Base-by-base conservation (phyloP, 2,113 vertebrate genomes). In the Illadopsis cleaveri region DNA sequence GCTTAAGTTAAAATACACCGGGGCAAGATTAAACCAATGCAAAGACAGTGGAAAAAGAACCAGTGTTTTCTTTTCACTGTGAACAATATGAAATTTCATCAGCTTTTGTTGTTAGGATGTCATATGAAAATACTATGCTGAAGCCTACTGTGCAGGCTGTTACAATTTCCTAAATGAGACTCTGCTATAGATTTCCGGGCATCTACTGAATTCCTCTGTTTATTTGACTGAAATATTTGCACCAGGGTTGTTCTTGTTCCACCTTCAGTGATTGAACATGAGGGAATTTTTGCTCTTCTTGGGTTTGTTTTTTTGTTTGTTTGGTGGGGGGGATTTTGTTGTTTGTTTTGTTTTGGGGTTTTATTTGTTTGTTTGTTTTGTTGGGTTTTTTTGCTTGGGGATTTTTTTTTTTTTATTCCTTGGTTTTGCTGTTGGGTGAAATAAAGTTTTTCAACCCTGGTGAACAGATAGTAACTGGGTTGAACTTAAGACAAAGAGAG, bases 1-100 rank as follows among this genome's bases (percentile, higher is more conserved):
- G 69, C 80, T 88, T 93, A 82, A 82, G 44, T 88, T 94, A 90
- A 96, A 96, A 91, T 90, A 88, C 79, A 86, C 60, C 10, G 5
- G 40, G 47, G 69, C 35, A 81, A 77, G 92, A 90, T 73, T 80
- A 88, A 93, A 91, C 58, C 6, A 11, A 88, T 27, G 45, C 51
- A 42, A 38, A 94, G 35, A 19, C 35, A 77, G 58, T 86, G 51
- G 31, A 72, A 91, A 80, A 78, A 51, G 54, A 40, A 62, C 8
- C 15, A 60, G 37, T 40, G 81, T 66, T 94, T 91, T 57, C 58
- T 89, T 95, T 96, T 93, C 33, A 82, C 58, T 62, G 33, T 61
- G 58, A 94, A 94, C 72, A 90, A 73, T 77, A 60, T 64, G 54
- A 76, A 87, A 84, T 94, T 91, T 93, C 56, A 6, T 62, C 75